Conservation (phyloP, 2,797 vertebrate species). For the Cuniculus paca region DNA sequence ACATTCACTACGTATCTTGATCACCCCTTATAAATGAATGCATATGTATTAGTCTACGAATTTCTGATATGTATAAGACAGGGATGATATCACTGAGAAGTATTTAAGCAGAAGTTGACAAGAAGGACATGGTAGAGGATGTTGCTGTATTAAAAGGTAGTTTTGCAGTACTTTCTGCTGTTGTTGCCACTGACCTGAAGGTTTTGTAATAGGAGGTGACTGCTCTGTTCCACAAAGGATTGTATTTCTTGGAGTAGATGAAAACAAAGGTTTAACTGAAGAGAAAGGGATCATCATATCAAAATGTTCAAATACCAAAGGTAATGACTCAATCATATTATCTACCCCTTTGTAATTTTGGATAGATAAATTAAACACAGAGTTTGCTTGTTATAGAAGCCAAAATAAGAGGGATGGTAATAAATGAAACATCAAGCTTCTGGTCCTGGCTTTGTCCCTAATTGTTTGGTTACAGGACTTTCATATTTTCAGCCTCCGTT, state of each 20-base stretch:
- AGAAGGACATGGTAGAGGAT: background rate
- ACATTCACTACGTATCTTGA: background rate
- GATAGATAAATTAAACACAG: background rate
- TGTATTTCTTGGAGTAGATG: conserved; percentile 80
- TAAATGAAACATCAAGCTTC: background rate
- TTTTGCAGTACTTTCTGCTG: background rate
- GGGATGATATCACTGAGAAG: background rate
- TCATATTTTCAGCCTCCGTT: background rate
- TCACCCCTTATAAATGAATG: background rate
- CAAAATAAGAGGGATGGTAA: background rate
- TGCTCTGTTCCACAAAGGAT: conserved; percentile 81
- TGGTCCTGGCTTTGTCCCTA: background rate
- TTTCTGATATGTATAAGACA: background rate
- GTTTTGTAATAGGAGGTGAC: conserved; percentile 82
- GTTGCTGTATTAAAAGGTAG: background rate
- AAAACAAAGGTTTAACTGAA: conserved; percentile 79
- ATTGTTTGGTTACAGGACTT: background rate
- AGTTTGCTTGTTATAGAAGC: background rate
- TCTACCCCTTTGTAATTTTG: conserved; percentile 30
- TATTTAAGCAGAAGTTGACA: background rate
- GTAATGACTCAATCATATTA: conserved; percentile 69
- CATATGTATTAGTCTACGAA: background rate
- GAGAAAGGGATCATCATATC: conserved; percentile 73
- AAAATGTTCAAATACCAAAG: conserved; percentile 82
- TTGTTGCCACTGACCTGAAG: conserved; percentile 34